Evolutionary conservation across 1,140 invertebrate genomes (phyloP), one percentile per base, ranked within the genome.

Genomic region (Dendroctonus ponderosae): DNA sequence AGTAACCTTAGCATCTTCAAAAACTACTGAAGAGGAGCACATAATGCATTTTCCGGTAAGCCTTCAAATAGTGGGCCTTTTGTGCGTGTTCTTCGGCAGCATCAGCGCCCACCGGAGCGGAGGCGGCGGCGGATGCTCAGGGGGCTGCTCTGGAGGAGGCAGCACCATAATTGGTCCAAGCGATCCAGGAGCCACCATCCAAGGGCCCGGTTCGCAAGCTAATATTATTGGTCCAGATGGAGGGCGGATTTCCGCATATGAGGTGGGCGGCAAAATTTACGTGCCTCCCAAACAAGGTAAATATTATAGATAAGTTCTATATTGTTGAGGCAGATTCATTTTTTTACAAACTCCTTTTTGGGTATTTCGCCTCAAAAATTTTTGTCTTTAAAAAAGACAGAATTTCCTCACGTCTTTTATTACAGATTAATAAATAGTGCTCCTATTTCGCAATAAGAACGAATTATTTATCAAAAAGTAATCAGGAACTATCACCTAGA

Each of bases 251-350:
- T 62, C 69, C 5, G 72, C 61, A 9, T 68, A 71, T 12, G 73
- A 71, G 8, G 58, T 66, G 58, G 71, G 67, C 12, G 73, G 73
- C 11, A 69, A 63, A 38, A 71, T 73, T 41, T 39, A 71, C 7
- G 68, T 71, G 46, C 70, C 72, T 41, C 68, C 71, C n/a, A 74
- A 63, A 60, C 70, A 66, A 48, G 74, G 71, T 66, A 48, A 26
- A 43, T 42, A 6, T 54, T 42, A n/a, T n/a, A n/a, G n/a, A n/a
- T n/a, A n/a, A n/a, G n/a, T n/a, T n/a, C n/a, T n/a, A n/a, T n/a
- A n/a, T n/a, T n/a, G n/a, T n/a, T n/a, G n/a, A n/a, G n/a, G n/a
- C n/a, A n/a, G n/a, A n/a, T n/a, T n/a, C n/a, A n/a, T n/a, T n/a
- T n/a, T n/a, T n/a, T n/a, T n/a, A n/a, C n/a, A n/a, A n/a, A n/a